Evolutionary conservation across 2,797 vertebrate genomes (phyloP).

Genomic region (Toxotes lorentzi): DNA sequence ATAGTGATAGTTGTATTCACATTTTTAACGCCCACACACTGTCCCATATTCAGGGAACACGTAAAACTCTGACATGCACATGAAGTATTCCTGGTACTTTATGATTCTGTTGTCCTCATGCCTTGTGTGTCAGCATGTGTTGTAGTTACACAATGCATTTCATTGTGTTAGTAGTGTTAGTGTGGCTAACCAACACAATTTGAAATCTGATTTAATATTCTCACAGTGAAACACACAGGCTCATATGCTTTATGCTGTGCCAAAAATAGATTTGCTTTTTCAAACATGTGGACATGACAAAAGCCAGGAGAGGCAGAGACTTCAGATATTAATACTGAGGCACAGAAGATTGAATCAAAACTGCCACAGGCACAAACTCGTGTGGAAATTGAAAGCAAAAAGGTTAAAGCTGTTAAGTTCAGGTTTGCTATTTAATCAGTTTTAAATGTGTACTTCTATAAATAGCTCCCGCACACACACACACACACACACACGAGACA

Average conservation of each 20-base stretch:
- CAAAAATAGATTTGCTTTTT: constrained; percentile 29
- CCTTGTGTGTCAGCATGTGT: not conserved
- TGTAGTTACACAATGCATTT: not conserved
- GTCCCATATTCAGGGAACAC: not conserved
- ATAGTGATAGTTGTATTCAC: not conserved
- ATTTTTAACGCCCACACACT: not conserved
- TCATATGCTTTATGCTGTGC: constrained; percentile 5
- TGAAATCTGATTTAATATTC: constrained; percentile 26
- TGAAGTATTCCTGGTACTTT: not conserved
- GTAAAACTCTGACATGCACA: too few species aligned
- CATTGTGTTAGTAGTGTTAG: not conserved
- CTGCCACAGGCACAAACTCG: not conserved
- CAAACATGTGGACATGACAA: constrained; percentile 4
- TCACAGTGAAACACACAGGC: constrained; percentile 13
- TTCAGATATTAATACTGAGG: constrained; percentile 2
- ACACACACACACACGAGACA: not conserved
- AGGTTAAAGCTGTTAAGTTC: constrained; percentile 16
- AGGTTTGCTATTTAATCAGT: constrained; percentile 16
- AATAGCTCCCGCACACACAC: not conserved
- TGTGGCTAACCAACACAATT: not conserved
- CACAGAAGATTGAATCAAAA: not conserved
- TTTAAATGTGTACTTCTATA: not conserved
- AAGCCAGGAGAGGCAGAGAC: constrained; percentile 18
- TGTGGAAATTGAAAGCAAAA: constrained; percentile 15
- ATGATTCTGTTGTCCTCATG: not conserved